A percentile compares a stretch with the other conserved stretches of the same genome.
These are phyloP conservation scores for Bostrychus sinensis DNA, from an alignment of 2,113 vertebrate species.

Conservation along the genomic window DNA sequence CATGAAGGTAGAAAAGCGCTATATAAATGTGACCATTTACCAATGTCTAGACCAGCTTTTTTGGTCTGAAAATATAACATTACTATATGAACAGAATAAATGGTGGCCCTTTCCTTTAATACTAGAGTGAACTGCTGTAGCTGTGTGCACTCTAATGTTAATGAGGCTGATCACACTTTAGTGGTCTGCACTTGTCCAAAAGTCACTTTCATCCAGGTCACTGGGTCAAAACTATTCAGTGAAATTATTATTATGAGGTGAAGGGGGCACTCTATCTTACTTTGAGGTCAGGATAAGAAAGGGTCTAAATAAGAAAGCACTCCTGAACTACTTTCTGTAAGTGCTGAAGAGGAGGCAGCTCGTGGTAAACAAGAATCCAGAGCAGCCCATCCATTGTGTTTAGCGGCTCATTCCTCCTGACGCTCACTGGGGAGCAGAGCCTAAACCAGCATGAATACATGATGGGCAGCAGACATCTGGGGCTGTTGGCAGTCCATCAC, in stretches of 20 bases:
- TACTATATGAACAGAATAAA: no score
- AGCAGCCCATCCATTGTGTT: no score
- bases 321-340: neutral
- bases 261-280: neutral
- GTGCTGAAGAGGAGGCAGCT: no score
- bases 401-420: neutral
- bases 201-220: neutral
- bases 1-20: no score
- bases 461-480: neutral
- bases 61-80: no score
- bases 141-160: neutral
- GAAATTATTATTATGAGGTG: neutral
- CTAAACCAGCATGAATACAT: neutral
- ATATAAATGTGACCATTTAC: no score
- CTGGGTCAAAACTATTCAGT: neutral
- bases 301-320: neutral
- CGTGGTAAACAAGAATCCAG: no score
- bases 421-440: neutral
- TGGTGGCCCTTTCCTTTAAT: no score
- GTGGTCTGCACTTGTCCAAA: neutral
- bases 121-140: no score
- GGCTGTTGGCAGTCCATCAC: neutral
- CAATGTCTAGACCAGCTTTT: no score
- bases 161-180: neutral
- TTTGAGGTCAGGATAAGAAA: neutral